Percentiles rank a stretch among this genome's conserved stretches.
Conservation (phyloP, 2,888 invertebrate species). For the Drosophila mimica region DNA sequence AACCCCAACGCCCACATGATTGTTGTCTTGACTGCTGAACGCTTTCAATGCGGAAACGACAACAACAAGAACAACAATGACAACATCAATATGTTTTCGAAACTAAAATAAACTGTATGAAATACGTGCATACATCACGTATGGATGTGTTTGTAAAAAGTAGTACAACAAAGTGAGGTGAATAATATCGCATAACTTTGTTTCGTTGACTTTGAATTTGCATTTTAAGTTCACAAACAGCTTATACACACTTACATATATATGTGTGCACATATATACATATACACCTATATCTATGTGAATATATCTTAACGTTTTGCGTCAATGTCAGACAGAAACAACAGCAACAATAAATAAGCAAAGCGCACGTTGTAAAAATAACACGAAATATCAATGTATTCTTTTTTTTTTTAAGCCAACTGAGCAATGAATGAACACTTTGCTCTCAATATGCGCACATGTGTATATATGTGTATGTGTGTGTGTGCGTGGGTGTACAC, state of each 20-base stretch:
- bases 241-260: not conserved
- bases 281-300: not conserved
- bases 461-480: not conserved
- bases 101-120: conserved; percentile 34
- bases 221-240: conserved; percentile 60
- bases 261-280: not conserved
- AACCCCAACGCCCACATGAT: conserved; percentile 35
- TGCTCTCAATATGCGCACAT: conserved; percentile 3
- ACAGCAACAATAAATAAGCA: conserved; percentile 37
- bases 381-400: conserved; percentile 58
- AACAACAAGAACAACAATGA: not conserved
- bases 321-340: conserved; percentile 67
- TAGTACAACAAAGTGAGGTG: conserved; percentile 26
- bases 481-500: conserved; percentile 20
- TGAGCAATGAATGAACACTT: conserved; percentile 44
- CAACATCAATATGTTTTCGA: conserved; percentile 10
- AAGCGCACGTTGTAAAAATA: conserved; percentile 76
- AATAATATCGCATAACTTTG: conserved; percentile 39
- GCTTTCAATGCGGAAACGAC: conserved; percentile 45
- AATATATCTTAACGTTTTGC: conserved; percentile 52
- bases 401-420: conserved; percentile 58
- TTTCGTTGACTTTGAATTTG: conserved; percentile 62
- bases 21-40: conserved; percentile 14
- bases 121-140: conserved; percentile 15
- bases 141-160: conserved; percentile 14